Evolutionary conservation across 2,888 invertebrate species (phyloP).

Genomic region (Habroteleia sp.): DNA sequence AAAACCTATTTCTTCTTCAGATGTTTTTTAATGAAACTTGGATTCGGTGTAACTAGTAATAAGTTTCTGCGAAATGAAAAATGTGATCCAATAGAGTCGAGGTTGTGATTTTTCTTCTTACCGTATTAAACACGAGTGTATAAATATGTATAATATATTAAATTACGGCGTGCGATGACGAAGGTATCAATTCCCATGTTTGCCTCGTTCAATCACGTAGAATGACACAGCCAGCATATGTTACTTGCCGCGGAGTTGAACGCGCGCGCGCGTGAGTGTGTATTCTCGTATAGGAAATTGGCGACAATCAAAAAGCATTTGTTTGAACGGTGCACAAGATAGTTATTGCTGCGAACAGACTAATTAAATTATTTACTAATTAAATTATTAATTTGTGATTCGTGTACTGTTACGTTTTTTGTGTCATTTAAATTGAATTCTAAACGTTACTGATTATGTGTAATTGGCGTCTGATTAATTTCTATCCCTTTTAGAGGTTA

Average conservation of each 20-base stretch:
- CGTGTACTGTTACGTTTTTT: too few relatives aligned
- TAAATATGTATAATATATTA: conserved; percentile 45
- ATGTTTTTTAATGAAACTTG: background rate
- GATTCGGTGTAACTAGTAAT: background rate
- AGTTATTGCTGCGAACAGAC: conserved; percentile 19
- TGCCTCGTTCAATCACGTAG: conserved; percentile 38
- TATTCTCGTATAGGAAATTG: conserved; percentile 24
- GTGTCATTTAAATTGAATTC: too few relatives aligned
- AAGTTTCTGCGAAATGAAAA: conserved; percentile 8
- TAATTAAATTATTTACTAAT: conserved; percentile 47
- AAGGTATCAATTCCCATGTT: conserved; percentile 50
- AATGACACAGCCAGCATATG: conserved; percentile 18
- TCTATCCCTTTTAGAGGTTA: too few relatives aligned
- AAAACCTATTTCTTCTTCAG: background rate
- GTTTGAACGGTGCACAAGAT: conserved; percentile 21
- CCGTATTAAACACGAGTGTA: conserved; percentile 26
- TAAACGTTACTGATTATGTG: too few relatives aligned
- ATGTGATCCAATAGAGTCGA: background rate
- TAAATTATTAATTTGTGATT: too few relatives aligned
- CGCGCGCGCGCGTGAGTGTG: conserved; percentile 3
- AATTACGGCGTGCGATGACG: conserved; percentile 25
- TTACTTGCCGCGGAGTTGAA: conserved; percentile 12
- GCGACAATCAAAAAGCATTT: conserved; percentile 45
- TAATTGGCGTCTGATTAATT: too few relatives aligned
- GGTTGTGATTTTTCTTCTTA: conserved; percentile 1